Percentiles rank a stretch among this genome's conserved stretches.
Evolutionary conservation across 2,113 vertebrate genomes (phyloP).

Genomic region (Pyrgilauda ruficollis): DNA sequence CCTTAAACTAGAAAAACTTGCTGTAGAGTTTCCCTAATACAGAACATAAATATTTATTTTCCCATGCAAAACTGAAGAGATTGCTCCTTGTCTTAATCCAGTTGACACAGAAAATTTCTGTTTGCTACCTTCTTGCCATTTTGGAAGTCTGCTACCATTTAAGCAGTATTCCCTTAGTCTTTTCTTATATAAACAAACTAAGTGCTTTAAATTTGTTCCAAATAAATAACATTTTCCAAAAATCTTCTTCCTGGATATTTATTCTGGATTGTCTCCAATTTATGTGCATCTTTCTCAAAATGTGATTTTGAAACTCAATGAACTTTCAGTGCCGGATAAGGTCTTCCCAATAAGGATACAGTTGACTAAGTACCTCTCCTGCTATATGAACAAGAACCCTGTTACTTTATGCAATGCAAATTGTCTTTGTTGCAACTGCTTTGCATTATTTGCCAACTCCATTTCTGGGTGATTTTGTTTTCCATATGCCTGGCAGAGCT

Average conservation of each 20-base stretch:
- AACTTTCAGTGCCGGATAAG: neutral
- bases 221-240: neutral
- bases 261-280: neutral
- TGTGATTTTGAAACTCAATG: neutral
- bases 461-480: neutral
- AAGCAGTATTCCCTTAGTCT: neutral
- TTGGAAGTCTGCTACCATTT: neutral
- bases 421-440: neutral
- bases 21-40: neutral
- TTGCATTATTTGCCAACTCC: neutral
- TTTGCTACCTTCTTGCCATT: neutral
- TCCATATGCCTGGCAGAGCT: neutral
- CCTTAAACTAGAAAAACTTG: neutral
- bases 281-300: neutral
- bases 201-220: neutral
- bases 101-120: neutral
- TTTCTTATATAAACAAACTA: neutral
- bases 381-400: neutral
- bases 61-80: neutral
- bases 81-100: neutral
- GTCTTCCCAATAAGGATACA: neutral
- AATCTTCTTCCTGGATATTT: neutral
- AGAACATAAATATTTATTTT: neutral
- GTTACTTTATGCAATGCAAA: neutral
- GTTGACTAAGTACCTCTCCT: neutral